Conservation (phyloP, 2,113 vertebrate species). For the Pomatostomus ruficeps region DNA sequence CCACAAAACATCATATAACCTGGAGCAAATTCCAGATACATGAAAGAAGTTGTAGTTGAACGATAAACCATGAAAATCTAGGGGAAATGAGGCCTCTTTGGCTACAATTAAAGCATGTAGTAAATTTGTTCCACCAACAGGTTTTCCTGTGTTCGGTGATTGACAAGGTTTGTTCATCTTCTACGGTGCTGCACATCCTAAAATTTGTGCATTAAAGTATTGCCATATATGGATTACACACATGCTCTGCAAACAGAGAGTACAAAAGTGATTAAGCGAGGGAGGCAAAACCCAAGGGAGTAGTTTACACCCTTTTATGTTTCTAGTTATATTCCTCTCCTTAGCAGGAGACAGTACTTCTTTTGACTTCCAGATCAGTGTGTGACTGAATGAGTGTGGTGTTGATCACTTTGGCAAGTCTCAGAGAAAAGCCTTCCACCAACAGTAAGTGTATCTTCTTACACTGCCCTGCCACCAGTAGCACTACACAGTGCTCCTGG, state of each 20-base stretch:
- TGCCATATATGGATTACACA: not conserved
- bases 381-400: not conserved
- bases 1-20: not conserved
- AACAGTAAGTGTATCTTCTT: not conserved
- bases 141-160: not conserved
- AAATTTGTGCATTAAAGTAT: slow-evolving; percentile 21
- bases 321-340: not conserved
- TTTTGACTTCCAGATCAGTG: not conserved
- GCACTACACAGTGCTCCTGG: not conserved
- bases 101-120: slow-evolving; percentile 35
- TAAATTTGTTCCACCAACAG: slow-evolving; percentile 35
- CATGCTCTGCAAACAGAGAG: not conserved
- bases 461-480: not conserved
- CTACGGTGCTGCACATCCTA: fast-evolving
- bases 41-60: not conserved
- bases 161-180: slow-evolving; percentile 35
- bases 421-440: not conserved
- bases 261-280: not conserved
- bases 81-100: slow-evolving; percentile 7
- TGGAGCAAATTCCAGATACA: slow-evolving; percentile 4
- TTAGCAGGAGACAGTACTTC: not conserved
- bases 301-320: not conserved
- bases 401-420: not conserved
- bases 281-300: not conserved
- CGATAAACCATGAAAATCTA: slow-evolving; percentile 19